A percentile compares a stretch with the other conserved stretches of the same genome.
These are phyloP conservation scores for Pogonognathellus flavescens DNA, from an alignment of 1,140 invertebrate species.

Conservation along the genomic window DNA sequence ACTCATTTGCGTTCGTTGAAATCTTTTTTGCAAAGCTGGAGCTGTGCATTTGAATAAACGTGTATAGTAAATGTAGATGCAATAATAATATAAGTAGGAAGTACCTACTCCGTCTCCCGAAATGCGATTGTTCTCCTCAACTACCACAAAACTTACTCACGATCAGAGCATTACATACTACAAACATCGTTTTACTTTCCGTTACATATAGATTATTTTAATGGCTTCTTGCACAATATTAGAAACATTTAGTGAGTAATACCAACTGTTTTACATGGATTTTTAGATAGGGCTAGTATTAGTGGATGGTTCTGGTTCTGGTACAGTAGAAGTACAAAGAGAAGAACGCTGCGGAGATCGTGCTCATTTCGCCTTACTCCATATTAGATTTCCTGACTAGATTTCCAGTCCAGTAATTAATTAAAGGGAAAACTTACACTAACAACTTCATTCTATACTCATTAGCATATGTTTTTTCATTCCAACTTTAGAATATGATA, in stretches of 20 bases:
- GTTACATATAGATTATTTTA: background rate
- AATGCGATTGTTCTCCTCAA: background rate
- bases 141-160: background rate
- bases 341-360: background rate
- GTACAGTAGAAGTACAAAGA: too few species aligned
- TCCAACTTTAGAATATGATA: background rate
- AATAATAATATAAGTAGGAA: too few species aligned
- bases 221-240: background rate
- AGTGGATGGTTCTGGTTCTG: too few species aligned
- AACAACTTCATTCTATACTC: slow-evolving; percentile 39
- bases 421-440: slow-evolving; percentile 32
- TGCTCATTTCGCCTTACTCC: slow-evolving; percentile 11
- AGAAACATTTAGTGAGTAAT: background rate
- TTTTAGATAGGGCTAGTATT: background rate
- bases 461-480: slow-evolving; percentile 13
- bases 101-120: background rate
- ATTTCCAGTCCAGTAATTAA: slow-evolving; percentile 27
- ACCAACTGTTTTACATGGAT: background rate
- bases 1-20: slow-evolving; percentile 46
- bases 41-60: background rate
- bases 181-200: slow-evolving; percentile 16
- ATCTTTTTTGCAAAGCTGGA: background rate
- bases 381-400: slow-evolving; percentile 43
- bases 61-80: too few species aligned
- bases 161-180: background rate